phyloP scores from a whole-genome alignment of 2,888 invertebrate genomes.

The Baronia brevicornis region DNA sequence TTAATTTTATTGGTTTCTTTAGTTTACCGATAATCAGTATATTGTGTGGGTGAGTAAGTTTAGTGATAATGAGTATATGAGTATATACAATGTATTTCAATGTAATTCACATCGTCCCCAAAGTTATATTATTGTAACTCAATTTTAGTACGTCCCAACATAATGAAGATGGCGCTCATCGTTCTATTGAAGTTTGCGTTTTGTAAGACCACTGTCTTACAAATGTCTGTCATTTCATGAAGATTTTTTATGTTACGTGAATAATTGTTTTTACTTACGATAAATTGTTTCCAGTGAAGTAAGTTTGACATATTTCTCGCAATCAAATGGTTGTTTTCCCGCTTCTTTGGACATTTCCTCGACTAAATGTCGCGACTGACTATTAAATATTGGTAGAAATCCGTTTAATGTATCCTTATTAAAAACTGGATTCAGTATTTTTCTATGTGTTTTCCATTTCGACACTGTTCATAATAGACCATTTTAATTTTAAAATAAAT shows the following conservation, averaged over 20 bases:
- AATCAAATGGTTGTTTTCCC: conserved; percentile 38
- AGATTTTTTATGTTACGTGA: neutral
- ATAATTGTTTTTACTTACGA: conserved; percentile 30
- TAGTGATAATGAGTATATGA: too few species aligned
- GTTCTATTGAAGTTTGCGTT: too few species aligned
- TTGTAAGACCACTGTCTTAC: neutral
- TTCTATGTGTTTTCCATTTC: conserved; percentile 37
- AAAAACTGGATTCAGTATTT: conserved; percentile 35
- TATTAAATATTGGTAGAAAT: conserved; percentile 28
- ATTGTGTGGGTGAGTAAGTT: too few species aligned
- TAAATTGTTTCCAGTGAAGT: conserved; percentile 56
- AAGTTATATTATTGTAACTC: too few species aligned
- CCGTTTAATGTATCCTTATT: conserved; percentile 27
- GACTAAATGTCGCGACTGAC: conserved; percentile 23
- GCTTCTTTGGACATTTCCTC: conserved; percentile 19
- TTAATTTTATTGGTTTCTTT: too few species aligned
- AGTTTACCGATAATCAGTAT: too few species aligned
- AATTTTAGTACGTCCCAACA: too few species aligned
- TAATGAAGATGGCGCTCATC: too few species aligned
- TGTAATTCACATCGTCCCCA: too few species aligned
- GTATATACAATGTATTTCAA: too few species aligned
- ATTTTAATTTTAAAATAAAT: too few species aligned
- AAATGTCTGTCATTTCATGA: neutral
- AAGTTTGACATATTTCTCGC: conserved; percentile 45
- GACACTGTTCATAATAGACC: too few species aligned